These are phyloP conservation scores for Parnassius glacialis DNA, from an alignment of 2,888 invertebrate genomes.

Conservation along the genomic window DNA sequence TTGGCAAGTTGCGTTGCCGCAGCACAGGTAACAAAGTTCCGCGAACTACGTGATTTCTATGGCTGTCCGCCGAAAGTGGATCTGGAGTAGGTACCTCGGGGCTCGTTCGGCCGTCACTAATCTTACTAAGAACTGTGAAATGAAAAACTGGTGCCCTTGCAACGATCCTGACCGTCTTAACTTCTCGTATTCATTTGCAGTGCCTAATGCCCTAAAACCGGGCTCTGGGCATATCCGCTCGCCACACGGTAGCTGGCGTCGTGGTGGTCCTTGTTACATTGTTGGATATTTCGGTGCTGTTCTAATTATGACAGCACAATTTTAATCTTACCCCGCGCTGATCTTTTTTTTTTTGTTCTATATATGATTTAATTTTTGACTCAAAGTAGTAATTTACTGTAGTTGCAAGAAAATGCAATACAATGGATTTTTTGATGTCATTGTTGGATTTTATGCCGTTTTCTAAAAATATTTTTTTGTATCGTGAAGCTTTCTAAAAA, in stretches of 20 bases:
- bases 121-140: constrained; percentile 64
- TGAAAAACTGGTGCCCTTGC: constrained; percentile 54
- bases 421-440: too few species aligned
- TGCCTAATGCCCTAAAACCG: constrained; percentile 48
- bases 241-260: constrained; percentile 41
- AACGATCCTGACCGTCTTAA: constrained; percentile 38
- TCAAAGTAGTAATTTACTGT: not conserved
- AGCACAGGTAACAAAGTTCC: constrained; percentile 80
- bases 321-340: constrained; percentile 52
- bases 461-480: too few species aligned
- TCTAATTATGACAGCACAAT: constrained; percentile 49
- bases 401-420: too few species aligned
- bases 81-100: constrained; percentile 50
- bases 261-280: constrained; percentile 58
- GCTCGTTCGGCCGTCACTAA: constrained; percentile 56
- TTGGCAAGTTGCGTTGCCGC: constrained; percentile 75
- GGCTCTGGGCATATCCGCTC: constrained; percentile 36
- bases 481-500: too few species aligned
- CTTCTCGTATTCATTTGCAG: constrained; percentile 27
- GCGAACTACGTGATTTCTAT: constrained; percentile 80
- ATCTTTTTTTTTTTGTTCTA: constrained; percentile 35
- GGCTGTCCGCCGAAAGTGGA: constrained; percentile 74
- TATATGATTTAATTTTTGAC: too few species aligned
- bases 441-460: too few species aligned
- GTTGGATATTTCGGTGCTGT: constrained; percentile 42